These are phyloP conservation scores for Lasaia peninsularis DNA, from an alignment of 1,140 invertebrate genomes.

Conservation along the genomic window DNA sequence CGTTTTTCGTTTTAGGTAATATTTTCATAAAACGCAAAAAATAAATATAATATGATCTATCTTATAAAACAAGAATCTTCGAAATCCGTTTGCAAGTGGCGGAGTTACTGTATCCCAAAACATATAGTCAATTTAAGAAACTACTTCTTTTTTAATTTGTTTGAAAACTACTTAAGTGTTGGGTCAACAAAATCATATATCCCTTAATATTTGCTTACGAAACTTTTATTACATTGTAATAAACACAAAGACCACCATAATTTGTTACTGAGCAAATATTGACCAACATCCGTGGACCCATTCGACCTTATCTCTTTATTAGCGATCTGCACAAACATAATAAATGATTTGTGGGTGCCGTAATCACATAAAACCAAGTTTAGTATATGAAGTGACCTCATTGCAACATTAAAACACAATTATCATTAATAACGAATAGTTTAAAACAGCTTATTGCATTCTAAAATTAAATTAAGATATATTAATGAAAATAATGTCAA, in stretches of 20 bases:
- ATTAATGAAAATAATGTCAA: slow-evolving; percentile 1
- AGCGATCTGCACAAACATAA: slow-evolving; percentile 20
- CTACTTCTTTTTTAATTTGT: no score
- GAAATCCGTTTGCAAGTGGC: no score
- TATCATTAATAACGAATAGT: neutral
- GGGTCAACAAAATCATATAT: neutral
- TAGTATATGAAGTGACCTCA: slow-evolving; percentile 1
- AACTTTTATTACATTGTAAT: slow-evolving; percentile 16
- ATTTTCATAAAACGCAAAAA: no score
- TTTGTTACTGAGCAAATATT: slow-evolving; percentile 20
- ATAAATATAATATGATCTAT: no score
- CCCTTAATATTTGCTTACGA: slow-evolving; percentile 10
- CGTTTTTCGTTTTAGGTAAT: no score
- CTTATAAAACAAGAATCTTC: no score
- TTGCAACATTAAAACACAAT: neutral
- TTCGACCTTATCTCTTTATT: slow-evolving; percentile 15
- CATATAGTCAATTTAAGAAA: no score
- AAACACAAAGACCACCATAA: slow-evolving; percentile 5
- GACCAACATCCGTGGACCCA: slow-evolving; percentile 14
- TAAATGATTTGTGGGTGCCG: slow-evolving; percentile 12
- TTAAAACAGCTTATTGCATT: neutral
- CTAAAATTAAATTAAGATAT: neutral
- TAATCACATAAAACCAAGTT: neutral
- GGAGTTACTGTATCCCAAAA: no score
- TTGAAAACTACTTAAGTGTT: no score